These are phyloP conservation scores for Acleris literana DNA, from an alignment of 2,888 invertebrate genomes.

Conservation along the genomic window DNA sequence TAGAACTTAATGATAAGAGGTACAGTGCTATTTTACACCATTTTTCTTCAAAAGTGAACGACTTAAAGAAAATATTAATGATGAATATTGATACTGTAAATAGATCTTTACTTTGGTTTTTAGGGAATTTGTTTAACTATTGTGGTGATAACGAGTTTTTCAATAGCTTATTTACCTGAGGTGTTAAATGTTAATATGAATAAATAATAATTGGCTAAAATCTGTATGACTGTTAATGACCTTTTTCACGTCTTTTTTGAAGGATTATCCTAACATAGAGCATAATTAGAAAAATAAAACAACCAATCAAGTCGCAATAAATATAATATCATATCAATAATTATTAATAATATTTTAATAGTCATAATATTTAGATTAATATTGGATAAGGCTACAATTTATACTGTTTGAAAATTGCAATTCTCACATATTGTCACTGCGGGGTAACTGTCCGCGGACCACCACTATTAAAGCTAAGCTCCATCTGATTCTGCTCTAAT, in stretches of 20 bases:
- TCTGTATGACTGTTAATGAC: no score
- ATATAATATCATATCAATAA: slow-evolving; percentile 79
- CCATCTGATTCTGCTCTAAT: slow-evolving; percentile 35
- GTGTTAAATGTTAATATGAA: no score
- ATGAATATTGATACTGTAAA: slow-evolving; percentile 42
- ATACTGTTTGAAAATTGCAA: slow-evolving; percentile 62
- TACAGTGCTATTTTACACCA: slow-evolving; percentile 47
- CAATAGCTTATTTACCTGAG: slow-evolving; percentile 39
- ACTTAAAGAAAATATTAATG: slow-evolving; percentile 46
- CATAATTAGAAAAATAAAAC: slow-evolving; percentile 41
- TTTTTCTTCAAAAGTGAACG: slow-evolving; percentile 44
- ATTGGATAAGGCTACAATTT: slow-evolving; percentile 76
- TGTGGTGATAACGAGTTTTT: slow-evolving; percentile 50
- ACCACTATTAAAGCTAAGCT: slow-evolving; percentile 39
- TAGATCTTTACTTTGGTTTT: slow-evolving; percentile 60
- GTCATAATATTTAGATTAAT: slow-evolving; percentile 70
- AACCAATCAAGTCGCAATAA: slow-evolving; percentile 62
- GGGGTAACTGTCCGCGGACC: slow-evolving; percentile 24
- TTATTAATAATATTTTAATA: slow-evolving; percentile 62
- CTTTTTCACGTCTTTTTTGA: no score
- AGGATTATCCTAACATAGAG: no score
- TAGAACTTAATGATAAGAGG: slow-evolving; percentile 42
- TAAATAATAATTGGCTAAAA: no score
- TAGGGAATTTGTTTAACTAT: slow-evolving; percentile 63
- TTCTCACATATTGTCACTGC: slow-evolving; percentile 57